These are phyloP conservation scores for Ailurus styani DNA, from an alignment of 2,113 vertebrate species.

Conservation along the genomic window DNA sequence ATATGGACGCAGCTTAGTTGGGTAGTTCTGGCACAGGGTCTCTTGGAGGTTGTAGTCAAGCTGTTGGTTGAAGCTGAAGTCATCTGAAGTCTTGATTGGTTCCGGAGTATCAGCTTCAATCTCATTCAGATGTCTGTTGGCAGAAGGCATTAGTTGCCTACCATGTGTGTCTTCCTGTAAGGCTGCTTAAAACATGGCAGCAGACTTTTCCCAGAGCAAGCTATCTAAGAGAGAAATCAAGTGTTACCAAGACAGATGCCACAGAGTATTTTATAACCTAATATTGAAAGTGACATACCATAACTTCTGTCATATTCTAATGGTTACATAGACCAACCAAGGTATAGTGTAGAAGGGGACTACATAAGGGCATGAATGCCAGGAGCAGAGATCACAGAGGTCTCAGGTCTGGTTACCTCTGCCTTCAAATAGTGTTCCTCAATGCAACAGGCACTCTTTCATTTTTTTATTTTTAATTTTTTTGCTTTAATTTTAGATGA, in stretches of 20 bases:
- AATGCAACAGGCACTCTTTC: background rate
- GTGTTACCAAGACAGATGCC: background rate
- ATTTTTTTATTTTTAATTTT: background rate
- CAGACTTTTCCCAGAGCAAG: background rate
- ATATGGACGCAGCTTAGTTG: background rate
- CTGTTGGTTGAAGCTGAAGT: background rate
- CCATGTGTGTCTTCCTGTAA: background rate
- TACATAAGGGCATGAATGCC: background rate
- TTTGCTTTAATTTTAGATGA: slow-evolving; percentile 57
- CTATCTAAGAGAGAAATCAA: background rate
- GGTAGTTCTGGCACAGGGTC: background rate
- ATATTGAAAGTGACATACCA: background rate
- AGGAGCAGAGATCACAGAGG: background rate
- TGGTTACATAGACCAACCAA: background rate
- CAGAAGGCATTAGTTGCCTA: background rate
- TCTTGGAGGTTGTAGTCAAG: background rate
- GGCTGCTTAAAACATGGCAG: background rate
- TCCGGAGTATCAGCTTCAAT: background rate
- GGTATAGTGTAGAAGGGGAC: background rate
- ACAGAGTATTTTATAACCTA: background rate
- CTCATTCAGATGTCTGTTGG: background rate
- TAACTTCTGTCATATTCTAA: background rate
- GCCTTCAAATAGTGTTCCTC: background rate
- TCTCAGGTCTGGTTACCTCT: background rate
- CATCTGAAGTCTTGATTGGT: background rate